Conservation (phyloP, 2,888 invertebrate genomes). For the Aphrophora alni region DNA sequence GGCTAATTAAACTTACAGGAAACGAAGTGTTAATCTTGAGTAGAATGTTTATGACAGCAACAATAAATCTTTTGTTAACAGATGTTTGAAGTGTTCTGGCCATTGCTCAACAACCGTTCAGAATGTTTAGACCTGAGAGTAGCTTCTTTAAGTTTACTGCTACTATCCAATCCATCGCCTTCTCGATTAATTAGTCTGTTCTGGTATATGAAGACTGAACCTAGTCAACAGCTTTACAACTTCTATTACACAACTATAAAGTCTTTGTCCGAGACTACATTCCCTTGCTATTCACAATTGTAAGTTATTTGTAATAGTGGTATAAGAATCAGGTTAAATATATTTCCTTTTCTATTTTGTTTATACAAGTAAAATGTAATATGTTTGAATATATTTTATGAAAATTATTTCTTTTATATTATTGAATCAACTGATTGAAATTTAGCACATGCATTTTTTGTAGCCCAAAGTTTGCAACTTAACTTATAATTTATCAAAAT, state of each 20-base stretch:
- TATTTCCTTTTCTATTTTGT: no score
- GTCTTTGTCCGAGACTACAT: slow-evolving; percentile 60
- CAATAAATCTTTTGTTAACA: slow-evolving; percentile 48
- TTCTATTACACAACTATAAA: slow-evolving; percentile 74
- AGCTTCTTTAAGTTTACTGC: slow-evolving; percentile 68
- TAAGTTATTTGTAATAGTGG: slow-evolving; percentile 58
- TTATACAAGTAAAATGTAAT: neutral
- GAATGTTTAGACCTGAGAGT: slow-evolving; percentile 72
- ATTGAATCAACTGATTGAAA: no score
- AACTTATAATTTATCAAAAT: no score
- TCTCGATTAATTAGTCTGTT: slow-evolving; percentile 72
- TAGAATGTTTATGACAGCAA: no score
- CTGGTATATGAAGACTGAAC: slow-evolving; percentile 69
- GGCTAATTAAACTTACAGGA: no score
- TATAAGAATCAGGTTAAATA: no score
- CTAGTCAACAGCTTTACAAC: slow-evolving; percentile 68
- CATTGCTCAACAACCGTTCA: slow-evolving; percentile 70
- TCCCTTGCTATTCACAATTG: slow-evolving; percentile 71
- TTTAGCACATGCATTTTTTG: no score
- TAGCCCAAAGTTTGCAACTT: no score
- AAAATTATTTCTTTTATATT: no score
- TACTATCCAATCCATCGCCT: slow-evolving; percentile 69
- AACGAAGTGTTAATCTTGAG: no score
- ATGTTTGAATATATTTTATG: no score
- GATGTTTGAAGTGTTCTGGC: slow-evolving; percentile 69